phyloP scores from a whole-genome alignment of 2,113 vertebrate species.

The Rutilus rutilus region DNA sequence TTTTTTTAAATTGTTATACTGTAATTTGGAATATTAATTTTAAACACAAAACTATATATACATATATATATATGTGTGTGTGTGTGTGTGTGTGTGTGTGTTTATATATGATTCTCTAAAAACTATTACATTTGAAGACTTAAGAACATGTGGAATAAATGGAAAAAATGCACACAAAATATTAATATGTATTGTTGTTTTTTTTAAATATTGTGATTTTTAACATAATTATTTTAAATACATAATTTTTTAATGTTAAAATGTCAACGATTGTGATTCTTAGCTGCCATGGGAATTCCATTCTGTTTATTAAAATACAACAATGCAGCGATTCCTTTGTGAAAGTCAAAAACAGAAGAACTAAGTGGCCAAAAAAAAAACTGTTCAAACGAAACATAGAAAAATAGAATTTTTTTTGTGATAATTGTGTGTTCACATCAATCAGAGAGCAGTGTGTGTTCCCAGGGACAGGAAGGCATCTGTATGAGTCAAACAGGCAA shows the following conservation, averaged over 20 bases:
- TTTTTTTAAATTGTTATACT: too few relatives aligned
- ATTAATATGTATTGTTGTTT: neutral
- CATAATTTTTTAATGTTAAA: neutral
- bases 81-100: too few relatives aligned
- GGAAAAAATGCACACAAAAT: neutral
- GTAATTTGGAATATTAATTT: too few relatives aligned
- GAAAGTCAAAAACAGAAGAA: neutral
- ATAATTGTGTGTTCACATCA: neutral
- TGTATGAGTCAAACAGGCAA: neutral
- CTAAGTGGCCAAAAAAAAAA: neutral
- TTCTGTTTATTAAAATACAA: slow-evolving; percentile 18
- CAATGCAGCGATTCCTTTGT: neutral
- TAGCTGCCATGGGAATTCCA: neutral
- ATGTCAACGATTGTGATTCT: neutral
- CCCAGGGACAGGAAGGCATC: slow-evolving; percentile 8
- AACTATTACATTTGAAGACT: too few relatives aligned
- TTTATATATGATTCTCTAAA: too few relatives aligned
- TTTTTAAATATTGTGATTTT: neutral
- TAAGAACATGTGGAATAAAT: too few relatives aligned
- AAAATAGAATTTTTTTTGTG: slow-evolving; percentile 2
- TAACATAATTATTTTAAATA: neutral
- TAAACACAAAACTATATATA: too few relatives aligned
- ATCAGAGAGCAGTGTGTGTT: slow-evolving; percentile 1
- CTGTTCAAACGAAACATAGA: neutral
- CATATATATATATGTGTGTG: too few relatives aligned